Percentiles rank a stretch among this genome's conserved stretches.
phyloP scores from a whole-genome alignment of 1,140 invertebrate genomes.

The Neodiprion virginianus region DNA sequence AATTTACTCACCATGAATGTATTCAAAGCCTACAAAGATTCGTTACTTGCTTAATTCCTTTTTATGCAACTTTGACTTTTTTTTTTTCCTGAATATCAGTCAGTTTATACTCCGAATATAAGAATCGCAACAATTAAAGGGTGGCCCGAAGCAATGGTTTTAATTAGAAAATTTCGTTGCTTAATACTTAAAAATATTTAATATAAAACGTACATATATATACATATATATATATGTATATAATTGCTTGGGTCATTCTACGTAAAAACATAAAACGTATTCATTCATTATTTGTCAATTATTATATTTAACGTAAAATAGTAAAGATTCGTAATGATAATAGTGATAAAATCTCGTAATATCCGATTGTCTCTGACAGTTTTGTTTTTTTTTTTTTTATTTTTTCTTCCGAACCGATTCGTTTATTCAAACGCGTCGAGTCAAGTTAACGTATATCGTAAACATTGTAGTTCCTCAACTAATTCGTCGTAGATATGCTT shows the following conservation, averaged over 20 bases:
- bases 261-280: conserved; percentile 36
- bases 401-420: neutral
- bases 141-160: conserved; percentile 53
- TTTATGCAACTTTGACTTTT: neutral
- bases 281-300: conserved; percentile 61
- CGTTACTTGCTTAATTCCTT: neutral
- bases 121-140: conserved; percentile 43
- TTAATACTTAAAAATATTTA: neutral
- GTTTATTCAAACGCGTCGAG: too few species aligned
- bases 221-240: conserved; percentile 16
- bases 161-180: conserved; percentile 55
- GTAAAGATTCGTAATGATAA: too few species aligned
- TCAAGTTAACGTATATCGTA: too few species aligned
- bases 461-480: too few species aligned
- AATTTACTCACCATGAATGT: conserved; percentile 8
- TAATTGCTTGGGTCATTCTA: conserved; percentile 40
- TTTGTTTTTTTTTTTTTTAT: neutral
- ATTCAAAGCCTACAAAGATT: neutral
- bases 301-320: conserved; percentile 31
- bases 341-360: neutral
- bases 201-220: conserved; percentile 10
- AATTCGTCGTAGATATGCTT: too few species aligned
- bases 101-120: neutral
- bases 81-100: neutral
- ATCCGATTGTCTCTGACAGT: neutral